phyloP scores from a whole-genome alignment of 2,888 invertebrate genomes.

The Scaptomyza polygonia region DNA sequence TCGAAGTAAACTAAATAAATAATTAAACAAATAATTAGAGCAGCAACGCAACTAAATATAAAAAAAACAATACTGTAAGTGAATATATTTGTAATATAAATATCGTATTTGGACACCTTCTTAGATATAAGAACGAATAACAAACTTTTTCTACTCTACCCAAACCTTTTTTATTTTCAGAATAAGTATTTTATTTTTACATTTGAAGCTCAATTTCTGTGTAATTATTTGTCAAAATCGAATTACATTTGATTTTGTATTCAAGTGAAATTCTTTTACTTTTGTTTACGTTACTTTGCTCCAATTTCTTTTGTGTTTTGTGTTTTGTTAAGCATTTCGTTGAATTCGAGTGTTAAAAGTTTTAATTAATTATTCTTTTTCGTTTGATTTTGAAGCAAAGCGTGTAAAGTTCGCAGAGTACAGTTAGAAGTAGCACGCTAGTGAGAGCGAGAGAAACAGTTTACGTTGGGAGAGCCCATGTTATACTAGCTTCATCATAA shows the following conservation, averaged over 20 bases:
- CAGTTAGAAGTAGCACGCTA: background rate
- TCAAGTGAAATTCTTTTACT: constrained; percentile 28
- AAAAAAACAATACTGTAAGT: constrained; percentile 29
- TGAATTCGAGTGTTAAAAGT: constrained; percentile 39
- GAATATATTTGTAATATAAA: background rate
- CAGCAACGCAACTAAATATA: background rate
- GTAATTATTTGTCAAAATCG: too few relatives aligned
- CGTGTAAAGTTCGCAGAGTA: too few relatives aligned
- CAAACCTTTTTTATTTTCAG: too few relatives aligned
- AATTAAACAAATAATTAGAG: constrained; percentile 5
- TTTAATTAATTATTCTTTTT: background rate
- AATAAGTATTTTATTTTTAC: background rate
- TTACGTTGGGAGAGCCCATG: constrained; percentile 32
- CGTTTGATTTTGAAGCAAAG: too few relatives aligned
- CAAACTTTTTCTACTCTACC: too few relatives aligned
- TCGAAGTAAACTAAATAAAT: constrained; percentile 2
- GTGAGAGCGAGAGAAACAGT: background rate
- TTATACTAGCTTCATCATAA: constrained; percentile 54
- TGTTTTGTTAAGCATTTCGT: constrained; percentile 27
- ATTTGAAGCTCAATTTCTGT: background rate
- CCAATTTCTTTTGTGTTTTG: constrained; percentile 40
- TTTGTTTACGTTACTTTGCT: constrained; percentile 45
- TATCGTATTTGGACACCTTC: too few relatives aligned
- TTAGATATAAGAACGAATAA: too few relatives aligned
- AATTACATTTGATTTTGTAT: background rate